Evolutionary conservation across 2,797 vertebrate species (phyloP).

Genomic region (Anguilla megastoma): DNA sequence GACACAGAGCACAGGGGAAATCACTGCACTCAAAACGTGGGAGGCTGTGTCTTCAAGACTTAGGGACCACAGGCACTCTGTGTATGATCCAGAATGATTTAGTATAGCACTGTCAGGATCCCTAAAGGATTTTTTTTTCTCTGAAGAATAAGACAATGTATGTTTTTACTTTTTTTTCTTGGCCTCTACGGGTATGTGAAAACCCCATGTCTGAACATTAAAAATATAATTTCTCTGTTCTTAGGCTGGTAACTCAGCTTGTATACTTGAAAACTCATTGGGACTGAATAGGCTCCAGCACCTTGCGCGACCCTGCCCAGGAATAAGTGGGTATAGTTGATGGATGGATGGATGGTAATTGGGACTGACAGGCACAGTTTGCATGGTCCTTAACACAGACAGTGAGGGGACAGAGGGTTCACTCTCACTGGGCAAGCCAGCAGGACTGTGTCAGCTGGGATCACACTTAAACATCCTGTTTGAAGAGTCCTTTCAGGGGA

Average conservation of each 20-base stretch:
- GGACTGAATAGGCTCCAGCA: too few relatives aligned
- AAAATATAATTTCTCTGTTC: neutral
- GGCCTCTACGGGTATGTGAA: neutral
- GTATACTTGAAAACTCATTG: neutral
- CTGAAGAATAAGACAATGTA: neutral
- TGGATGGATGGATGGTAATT: neutral
- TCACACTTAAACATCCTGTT: neutral
- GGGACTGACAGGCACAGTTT: neutral
- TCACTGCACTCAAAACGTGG: neutral
- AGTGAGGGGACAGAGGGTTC: neutral
- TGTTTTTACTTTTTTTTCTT: neutral
- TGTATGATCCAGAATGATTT: neutral
- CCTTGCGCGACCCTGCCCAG: too few relatives aligned
- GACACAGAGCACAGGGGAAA: neutral
- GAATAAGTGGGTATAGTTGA: too few relatives aligned
- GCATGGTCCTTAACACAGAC: neutral
- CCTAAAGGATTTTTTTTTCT: neutral
- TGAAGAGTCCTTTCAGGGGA: too few relatives aligned
- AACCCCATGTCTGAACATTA: neutral
- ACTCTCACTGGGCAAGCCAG: neutral
- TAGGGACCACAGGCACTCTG: neutral
- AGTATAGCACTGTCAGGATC: neutral
- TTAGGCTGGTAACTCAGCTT: neutral
- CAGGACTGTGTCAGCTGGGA: neutral
- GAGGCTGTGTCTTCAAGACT: neutral